Percentiles rank a stretch among this genome's conserved stretches.
phyloP scores from a whole-genome alignment of 2,797 vertebrate species.

The Lithobates sylvaticus region DNA sequence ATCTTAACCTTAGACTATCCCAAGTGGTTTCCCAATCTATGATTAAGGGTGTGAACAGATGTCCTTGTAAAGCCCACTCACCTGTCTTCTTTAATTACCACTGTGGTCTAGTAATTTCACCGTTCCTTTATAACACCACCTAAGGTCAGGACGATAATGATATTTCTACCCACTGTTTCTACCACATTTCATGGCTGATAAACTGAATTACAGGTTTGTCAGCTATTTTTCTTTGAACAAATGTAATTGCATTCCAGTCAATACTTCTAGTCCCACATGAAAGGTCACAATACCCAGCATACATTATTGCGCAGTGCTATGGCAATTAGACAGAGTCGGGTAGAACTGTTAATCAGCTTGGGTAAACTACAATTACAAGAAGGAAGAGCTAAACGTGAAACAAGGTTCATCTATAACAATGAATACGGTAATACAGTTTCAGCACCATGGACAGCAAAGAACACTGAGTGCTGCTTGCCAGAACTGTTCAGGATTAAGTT shows the following conservation, averaged over 20 bases:
- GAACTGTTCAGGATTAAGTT: background rate
- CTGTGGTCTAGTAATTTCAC: conserved; percentile 30
- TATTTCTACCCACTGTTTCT: conserved; percentile 29
- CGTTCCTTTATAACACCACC: conserved; percentile 24
- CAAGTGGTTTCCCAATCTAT: background rate
- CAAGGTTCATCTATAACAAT: background rate
- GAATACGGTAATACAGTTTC: background rate
- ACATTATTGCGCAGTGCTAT: background rate
- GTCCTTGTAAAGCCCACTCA: conserved; percentile 38
- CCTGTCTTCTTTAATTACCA: conserved; percentile 40
- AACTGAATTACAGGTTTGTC: conserved; percentile 52
- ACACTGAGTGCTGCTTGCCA: background rate
- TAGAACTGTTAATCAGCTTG: background rate
- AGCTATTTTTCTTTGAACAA: conserved; percentile 6
- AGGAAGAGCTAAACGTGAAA: background rate
- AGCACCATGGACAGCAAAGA: background rate
- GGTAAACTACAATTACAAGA: background rate
- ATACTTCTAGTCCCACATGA: background rate
- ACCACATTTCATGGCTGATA: conserved; percentile 52
- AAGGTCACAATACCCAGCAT: background rate
- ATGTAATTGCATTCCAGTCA: conserved; percentile 39
- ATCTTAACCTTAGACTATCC: background rate
- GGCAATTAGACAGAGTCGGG: background rate
- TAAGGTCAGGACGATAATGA: conserved; percentile 46
- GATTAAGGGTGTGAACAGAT: conserved; percentile 7